Base-by-base conservation (phyloP, 2,888 invertebrate species). In the Oscheius sp. region DNA sequence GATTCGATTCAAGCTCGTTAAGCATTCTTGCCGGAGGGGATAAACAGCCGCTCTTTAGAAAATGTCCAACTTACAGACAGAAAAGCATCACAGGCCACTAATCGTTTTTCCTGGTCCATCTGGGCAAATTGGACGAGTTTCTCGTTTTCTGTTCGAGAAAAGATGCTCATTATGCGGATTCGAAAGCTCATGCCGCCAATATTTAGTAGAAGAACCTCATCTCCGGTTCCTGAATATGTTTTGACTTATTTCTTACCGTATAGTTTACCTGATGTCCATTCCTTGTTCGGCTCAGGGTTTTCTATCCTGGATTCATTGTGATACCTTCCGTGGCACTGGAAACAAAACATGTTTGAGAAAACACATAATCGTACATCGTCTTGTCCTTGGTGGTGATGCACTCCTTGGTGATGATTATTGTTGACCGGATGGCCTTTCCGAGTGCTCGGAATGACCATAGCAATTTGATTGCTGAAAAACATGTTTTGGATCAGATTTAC, bases 391-490 rank as follows among this genome's bases (percentile, higher is more conserved):
- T 68, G 48, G 29, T 57, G 65, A 35, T 55, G 37, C 33, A 10
- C 51, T 5, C 53, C 57, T 7, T 42, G 42, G 29, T 57, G 63
- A 29, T 29, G 47, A 48, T 33, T 51, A 55, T 55, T 68, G 53
- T 55, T 68, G 42, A 63, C 55, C n/a, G 63, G 75, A 62, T 79
- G 75, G 51, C 81, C 79, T 76, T 83, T 83, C 66, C 83, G 68
- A 51, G 83, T 80, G 73, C 77, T 79, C 70, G 83, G 83, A 73
- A 83, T 83, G 62, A 83, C 83, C 83, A 83, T 83, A 65, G 81
- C 81, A 73, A 81, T 81, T 66, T 81, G 81, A 53, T 81, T 81
- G 72, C 81, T 81, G 78, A 60, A 80, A 78, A 29, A 10, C 2
- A 5, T 2, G 1, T 29, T 29, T 35, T 33, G 10, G 9, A 33